A percentile compares a stretch with the other conserved stretches of the same genome.
These are phyloP conservation scores for Napeogenes sylphis DNA, from an alignment of 2,888 invertebrate species.

Conservation along the genomic window DNA sequence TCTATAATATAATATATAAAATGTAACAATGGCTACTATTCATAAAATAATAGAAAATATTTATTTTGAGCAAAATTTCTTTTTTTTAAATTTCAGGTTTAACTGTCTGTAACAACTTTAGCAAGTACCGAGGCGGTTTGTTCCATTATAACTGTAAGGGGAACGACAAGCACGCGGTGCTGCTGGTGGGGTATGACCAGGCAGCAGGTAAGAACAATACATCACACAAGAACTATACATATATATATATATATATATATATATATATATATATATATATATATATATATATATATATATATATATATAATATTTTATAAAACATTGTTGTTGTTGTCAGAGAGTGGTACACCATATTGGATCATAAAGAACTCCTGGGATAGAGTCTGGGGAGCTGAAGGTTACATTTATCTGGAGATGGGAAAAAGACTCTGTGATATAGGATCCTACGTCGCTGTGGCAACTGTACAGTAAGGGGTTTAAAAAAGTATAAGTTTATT, in stretches of 20 bases:
- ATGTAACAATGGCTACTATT: too few relatives aligned
- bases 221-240: too few relatives aligned
- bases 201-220: slow-evolving; percentile 3
- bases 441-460: slow-evolving; percentile 7
- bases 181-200: slow-evolving; percentile 26
- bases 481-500: too few relatives aligned
- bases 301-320: not conserved
- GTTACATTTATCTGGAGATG: slow-evolving; percentile 28
- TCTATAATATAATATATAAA: too few relatives aligned
- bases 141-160: not conserved
- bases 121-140: slow-evolving; percentile 1
- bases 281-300: not conserved
- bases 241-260: too few relatives aligned
- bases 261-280: too few relatives aligned
- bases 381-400: slow-evolving; percentile 29
- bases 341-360: slow-evolving; percentile 26
- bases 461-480: slow-evolving; percentile 1
- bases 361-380: slow-evolving; percentile 32
- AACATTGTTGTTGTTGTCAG: slow-evolving; percentile 2
- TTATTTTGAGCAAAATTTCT: too few relatives aligned
- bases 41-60: too few relatives aligned
- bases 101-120: not conserved
- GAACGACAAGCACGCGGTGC: slow-evolving; percentile 8
- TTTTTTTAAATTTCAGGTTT: slow-evolving; percentile 3
- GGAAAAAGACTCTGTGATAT: slow-evolving; percentile 16